These are phyloP conservation scores for Trachelus stipa DNA, from an alignment of 2,888 invertebrate genomes.

Conservation along the genomic window DNA sequence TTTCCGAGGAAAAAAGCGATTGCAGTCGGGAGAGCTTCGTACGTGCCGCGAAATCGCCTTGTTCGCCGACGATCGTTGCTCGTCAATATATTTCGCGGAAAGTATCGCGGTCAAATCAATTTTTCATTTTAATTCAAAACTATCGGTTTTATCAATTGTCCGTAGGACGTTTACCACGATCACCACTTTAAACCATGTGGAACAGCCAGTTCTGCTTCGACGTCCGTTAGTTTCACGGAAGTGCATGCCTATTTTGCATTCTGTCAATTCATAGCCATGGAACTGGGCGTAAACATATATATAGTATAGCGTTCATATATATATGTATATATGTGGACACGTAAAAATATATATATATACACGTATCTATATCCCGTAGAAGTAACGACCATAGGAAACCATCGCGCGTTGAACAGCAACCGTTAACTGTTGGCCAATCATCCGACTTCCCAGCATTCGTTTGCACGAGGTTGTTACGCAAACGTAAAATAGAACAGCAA, in stretches of 20 bases:
- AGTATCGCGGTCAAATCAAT: background rate
- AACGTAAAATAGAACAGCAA: slow-evolving; percentile 15
- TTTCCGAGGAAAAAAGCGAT: background rate
- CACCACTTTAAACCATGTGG: background rate
- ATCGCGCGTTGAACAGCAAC: too few species aligned
- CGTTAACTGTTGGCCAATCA: background rate
- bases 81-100: background rate
- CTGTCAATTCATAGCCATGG: background rate
- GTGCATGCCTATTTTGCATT: slow-evolving; percentile 6
- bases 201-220: slow-evolving; percentile 9
- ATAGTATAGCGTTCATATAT: background rate
- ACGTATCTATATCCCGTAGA: too few species aligned
- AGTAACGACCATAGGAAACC: too few species aligned
- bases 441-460: slow-evolving; percentile 27
- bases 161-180: background rate
- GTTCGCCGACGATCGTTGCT: background rate
- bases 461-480: slow-evolving; percentile 32
- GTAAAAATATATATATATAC: background rate
- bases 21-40: background rate
- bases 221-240: slow-evolving; percentile 25
- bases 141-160: background rate
- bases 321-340: too few species aligned
- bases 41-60: background rate
- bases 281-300: background rate
- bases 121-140: background rate